phyloP scores from a whole-genome alignment of 2,888 invertebrate species.

The Monopis laevigella region DNA sequence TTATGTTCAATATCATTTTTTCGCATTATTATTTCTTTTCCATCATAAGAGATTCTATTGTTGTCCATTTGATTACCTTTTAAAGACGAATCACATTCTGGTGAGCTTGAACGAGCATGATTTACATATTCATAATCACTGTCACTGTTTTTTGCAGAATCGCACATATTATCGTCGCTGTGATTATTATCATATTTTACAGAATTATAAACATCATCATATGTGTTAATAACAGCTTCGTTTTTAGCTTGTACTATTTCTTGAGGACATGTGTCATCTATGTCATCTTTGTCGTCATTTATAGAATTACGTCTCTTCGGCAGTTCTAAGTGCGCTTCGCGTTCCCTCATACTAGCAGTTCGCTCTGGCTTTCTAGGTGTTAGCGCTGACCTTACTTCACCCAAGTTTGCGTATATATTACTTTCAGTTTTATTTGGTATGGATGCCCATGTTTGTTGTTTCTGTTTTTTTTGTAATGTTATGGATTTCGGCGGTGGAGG shows the following conservation, averaged over 20 bases:
- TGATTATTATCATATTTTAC: conserved; percentile 55
- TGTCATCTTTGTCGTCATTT: conserved; percentile 62
- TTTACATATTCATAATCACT: conserved; percentile 73
- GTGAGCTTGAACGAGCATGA: conserved; percentile 72
- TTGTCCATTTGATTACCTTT: conserved; percentile 40
- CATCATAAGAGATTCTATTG: conserved; percentile 31
- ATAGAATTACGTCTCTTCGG: conserved; percentile 58
- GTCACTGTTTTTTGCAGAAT: conserved; percentile 63
- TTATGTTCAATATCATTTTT: conserved; percentile 59
- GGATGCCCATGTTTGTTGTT: conserved; percentile 54
- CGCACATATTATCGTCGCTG: conserved; percentile 25
- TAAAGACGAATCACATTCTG: conserved; percentile 71
- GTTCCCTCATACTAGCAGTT: conserved; percentile 86
- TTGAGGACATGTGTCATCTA: conserved; percentile 49
- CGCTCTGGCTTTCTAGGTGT: conserved; percentile 86
- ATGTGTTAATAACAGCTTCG: conserved; percentile 53
- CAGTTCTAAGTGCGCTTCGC: conserved; percentile 73
- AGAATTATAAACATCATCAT: conserved; percentile 59
- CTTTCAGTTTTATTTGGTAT: conserved; percentile 52
- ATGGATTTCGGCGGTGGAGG: conserved; percentile 80
- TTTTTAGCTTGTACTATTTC: conserved; percentile 52
- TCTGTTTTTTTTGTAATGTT: conserved; percentile 69
- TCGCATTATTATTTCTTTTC: conserved; percentile 32
- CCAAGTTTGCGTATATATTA: conserved; percentile 84
- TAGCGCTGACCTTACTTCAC: conserved; percentile 84